A percentile compares a stretch with the other conserved stretches of the same genome.
phyloP scores from a whole-genome alignment of 2,888 invertebrate genomes.

The Lasius platythorax region DNA sequence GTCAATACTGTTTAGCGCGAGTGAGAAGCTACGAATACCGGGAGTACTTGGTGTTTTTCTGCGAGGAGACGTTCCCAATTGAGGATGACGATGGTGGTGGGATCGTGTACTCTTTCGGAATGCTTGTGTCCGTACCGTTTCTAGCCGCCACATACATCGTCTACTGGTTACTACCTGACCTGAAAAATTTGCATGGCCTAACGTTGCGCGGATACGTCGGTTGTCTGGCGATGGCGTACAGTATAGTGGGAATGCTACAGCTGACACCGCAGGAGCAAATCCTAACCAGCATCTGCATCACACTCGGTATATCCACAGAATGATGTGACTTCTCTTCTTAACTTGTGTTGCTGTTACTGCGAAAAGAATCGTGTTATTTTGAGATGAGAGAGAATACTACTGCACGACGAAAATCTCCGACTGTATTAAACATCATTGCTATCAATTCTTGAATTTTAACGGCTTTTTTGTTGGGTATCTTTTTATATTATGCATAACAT shows the following conservation, averaged over 20 bases:
- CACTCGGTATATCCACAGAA: slow-evolving; percentile 70
- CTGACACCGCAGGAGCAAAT: slow-evolving; percentile 63
- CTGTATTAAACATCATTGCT: not conserved
- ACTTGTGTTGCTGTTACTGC: not conserved
- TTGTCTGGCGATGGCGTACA: slow-evolving; percentile 77
- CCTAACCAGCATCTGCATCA: slow-evolving; percentile 66
- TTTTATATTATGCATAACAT: not conserved
- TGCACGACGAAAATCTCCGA: not conserved
- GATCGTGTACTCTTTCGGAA: slow-evolving; percentile 43
- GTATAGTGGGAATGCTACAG: slow-evolving; percentile 74
- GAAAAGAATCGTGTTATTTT: not conserved
- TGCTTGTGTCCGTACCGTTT: slow-evolving; percentile 81
- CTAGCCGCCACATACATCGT: slow-evolving; percentile 79
- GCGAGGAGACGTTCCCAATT: slow-evolving; percentile 56
- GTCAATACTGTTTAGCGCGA: slow-evolving; percentile 70
- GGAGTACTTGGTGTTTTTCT: slow-evolving; percentile 64
- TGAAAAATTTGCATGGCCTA: slow-evolving; percentile 81
- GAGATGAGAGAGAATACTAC: not conserved
- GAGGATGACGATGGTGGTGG: not conserved
- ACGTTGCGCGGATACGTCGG: slow-evolving; percentile 80
- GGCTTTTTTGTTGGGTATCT: not conserved
- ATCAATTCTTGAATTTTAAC: not conserved
- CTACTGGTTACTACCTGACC: slow-evolving; percentile 80
- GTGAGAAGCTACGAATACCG: not conserved
- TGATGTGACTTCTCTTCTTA: slow-evolving; percentile 20